Base-by-base conservation (phyloP, 64 coral and sea anemone species). In the Dendrophyllia cribrosa region DNA sequence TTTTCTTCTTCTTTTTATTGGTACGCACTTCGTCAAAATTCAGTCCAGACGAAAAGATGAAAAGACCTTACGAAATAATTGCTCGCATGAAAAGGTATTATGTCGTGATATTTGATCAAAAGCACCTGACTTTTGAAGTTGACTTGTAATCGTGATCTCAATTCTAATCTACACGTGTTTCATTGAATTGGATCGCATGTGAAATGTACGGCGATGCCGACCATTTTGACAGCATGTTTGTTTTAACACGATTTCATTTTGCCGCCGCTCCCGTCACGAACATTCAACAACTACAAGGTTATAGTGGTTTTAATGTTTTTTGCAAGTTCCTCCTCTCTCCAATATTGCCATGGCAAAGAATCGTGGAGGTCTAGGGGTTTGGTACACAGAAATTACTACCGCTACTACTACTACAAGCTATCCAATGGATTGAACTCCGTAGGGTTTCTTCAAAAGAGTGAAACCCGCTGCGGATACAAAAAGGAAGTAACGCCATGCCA, bases 131-230 rank as follows among this genome's bases (percentile, higher is more conserved):
- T 66, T 51, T 67, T n/a, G 34, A 75, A 84, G 44, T 65, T 26
- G 17, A 67, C 43, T 65, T 7, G 12, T 67, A 84, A 67, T 84
- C 60, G 47, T 61, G 60, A 84, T 63, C 58, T 61, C 23, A 64
- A 82, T 60, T 63, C 58, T 64, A 64, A 63, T 67, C 60, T 84
- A 66, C 80, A 84, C 80, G 80, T 84, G 80, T 84, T 84, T 84
- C 20, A 66, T 67, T 84, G 59, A 67, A 84, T 67, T 84, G 43
- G 80, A 67, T 68, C 15, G 80, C 80, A 83, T 83, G 79, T 22
- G 43, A 83, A 83, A 66, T 83, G 25, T 45, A 66, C 19, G 46
- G 64, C 43, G 59, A 65, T 45, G 80, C 61, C 62, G 80, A 84
- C 17, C 12, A 12, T 5, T 84, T 51, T 84, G 80, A 84, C 80